Base-by-base conservation (phyloP, 2,113 vertebrate genomes). In the Holacanthus passer region DNA sequence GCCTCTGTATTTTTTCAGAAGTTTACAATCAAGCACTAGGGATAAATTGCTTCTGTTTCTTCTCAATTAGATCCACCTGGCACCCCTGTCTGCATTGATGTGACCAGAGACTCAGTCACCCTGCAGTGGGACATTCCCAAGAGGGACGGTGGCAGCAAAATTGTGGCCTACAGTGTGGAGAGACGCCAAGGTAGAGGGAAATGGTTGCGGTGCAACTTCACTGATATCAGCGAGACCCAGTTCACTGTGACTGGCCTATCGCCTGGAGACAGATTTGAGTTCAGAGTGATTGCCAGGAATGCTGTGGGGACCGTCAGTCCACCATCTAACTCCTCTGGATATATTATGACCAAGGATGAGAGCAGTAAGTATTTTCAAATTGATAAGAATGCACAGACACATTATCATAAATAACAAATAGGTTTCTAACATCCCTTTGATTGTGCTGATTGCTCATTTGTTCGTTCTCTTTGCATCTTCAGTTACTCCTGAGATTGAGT, bases 281-380 rank as follows among this genome's bases (percentile, higher is more conserved):
- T 99, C 92, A 96, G 98, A 94, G 96, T 99, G 74, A 96, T 98
- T 84, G 98, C 98, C 88, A 97, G 98, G 89, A 99, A 99, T 73
- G 98, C 98, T 72, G 95, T 99, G 77, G 97, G 97, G 87, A 99
- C 98, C 24, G 93, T 99, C 88, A 99, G 98, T 89, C 98, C 98
- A 0, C 98, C 98, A 35, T 99, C 98, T 24, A 98, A 99, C 84
- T 97, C 98, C 82, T 99, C 98, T 83, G 97, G 96, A 66, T 92
- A 97, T 82, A 98, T 99, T 77, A 99, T 99, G 98, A 99, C 98
- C 87, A 98, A 95, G 93, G 98, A 99, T 90, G 98, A 99, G 95
- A 99, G 96, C 27, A 87, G 98, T 99, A 96, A 93, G 97, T 85
- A 79, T 80, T 86, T 72, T 64, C 3, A 24, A 5, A 7, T 37